Percentiles rank a stretch among this genome's conserved stretches.
These are phyloP conservation scores for Sebastolobus altivelis DNA, from an alignment of 2,797 vertebrate genomes.

Conservation along the genomic window DNA sequence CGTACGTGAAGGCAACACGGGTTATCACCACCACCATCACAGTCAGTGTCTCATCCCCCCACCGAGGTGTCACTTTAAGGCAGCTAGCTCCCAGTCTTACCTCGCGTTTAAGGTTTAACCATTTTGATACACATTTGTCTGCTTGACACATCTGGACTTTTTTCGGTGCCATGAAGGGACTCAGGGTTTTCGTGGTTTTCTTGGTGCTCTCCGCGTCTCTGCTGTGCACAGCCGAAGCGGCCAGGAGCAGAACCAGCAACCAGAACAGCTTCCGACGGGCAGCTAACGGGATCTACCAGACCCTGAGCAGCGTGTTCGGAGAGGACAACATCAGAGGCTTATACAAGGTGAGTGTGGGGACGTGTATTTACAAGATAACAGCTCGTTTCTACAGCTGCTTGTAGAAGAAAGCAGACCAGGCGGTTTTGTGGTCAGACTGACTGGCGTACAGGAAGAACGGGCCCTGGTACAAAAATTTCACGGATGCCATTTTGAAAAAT, in stretches of 20 bases:
- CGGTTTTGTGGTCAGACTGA: not conserved
- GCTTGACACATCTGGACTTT: not conserved
- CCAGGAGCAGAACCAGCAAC: conserved; percentile 87
- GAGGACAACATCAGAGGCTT: conserved; percentile 94
- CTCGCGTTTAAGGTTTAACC: not conserved
- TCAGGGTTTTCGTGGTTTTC: conserved; percentile 61
- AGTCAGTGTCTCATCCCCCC: conserved; percentile 4
- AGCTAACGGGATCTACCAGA: conserved; percentile 90
- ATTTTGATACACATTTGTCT: conserved; percentile 5
- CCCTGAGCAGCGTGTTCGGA: conserved; percentile 90
- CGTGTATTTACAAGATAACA: rapidly evolving
- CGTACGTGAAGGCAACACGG: conserved; percentile 39
- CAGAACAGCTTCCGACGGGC: conserved; percentile 91
- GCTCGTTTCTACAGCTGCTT: not conserved
- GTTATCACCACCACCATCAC: conserved; percentile 36
- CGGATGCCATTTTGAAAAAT: conserved; percentile 78
- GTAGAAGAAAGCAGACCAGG: not conserved
- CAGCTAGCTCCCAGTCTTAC: conserved; percentile 36
- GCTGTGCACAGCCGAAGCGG: conserved; percentile 82
- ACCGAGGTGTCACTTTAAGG: conserved; percentile 47
- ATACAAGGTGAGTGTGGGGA: conserved; percentile 87
- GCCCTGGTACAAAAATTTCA: conserved; percentile 44
- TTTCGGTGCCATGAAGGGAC: conserved; percentile 73
- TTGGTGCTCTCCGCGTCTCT: conserved; percentile 75
- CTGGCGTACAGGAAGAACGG: conserved; percentile 39